phyloP scores from a whole-genome alignment of 2,888 invertebrate species.

The Sinhomidia bicolor region DNA sequence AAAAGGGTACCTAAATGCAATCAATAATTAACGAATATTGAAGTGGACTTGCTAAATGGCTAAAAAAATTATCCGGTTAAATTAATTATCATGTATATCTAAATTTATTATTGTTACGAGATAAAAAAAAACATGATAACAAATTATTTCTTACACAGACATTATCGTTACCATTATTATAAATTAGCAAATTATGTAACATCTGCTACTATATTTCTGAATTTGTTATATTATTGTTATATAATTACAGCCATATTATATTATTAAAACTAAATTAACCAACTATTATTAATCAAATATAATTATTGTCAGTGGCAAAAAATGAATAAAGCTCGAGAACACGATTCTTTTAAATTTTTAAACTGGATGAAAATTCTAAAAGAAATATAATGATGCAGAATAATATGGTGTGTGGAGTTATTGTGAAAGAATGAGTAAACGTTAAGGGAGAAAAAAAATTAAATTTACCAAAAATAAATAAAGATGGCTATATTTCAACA shows the following conservation, averaged over 20 bases:
- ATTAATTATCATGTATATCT: background rate
- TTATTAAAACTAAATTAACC: too few species aligned
- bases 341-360: too few species aligned
- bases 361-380: too few species aligned
- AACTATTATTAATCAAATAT: too few species aligned
- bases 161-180: background rate
- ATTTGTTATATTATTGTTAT: background rate
- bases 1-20: constrained; percentile 71
- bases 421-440: too few species aligned
- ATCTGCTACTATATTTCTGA: background rate
- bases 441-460: too few species aligned
- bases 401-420: background rate
- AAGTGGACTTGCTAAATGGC: constrained; percentile 69
- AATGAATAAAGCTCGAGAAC: too few species aligned
- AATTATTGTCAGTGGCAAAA: too few species aligned
- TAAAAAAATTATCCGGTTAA: constrained; percentile 18
- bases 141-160: constrained; percentile 7
- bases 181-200: background rate
- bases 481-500: constrained; percentile 25
- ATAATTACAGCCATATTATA: too few species aligned
- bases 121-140: background rate
- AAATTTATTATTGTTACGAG: background rate
- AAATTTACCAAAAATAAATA: background rate
- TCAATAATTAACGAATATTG: constrained; percentile 69
- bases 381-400: too few species aligned